Evolutionary conservation across 1,140 invertebrate genomes (phyloP).

Genomic region (Maniola jurtina): DNA sequence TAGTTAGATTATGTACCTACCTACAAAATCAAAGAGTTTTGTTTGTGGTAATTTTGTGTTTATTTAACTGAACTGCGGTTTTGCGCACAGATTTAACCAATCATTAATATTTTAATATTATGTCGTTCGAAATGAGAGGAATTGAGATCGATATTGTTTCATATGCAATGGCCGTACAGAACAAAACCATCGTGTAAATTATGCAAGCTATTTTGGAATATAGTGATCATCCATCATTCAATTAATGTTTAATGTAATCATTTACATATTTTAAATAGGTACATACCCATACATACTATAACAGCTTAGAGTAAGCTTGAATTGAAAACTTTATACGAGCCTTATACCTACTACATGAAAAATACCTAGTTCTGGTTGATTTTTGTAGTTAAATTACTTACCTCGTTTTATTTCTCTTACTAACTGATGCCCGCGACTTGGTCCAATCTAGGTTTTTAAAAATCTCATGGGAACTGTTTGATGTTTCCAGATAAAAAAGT

Average conservation of each 20-base stretch:
- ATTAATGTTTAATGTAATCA: slow-evolving; percentile 35
- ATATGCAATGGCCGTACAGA: slow-evolving; percentile 49
- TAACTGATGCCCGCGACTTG: too few species aligned
- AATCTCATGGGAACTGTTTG: too few species aligned
- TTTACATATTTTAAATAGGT: slow-evolving; percentile 22
- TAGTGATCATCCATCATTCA: slow-evolving; percentile 65
- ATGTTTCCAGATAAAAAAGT: too few species aligned
- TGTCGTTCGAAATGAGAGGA: slow-evolving; percentile 43
- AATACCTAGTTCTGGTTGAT: too few species aligned
- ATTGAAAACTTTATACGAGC: background rate
- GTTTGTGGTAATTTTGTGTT: background rate
- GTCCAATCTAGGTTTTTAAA: too few species aligned
- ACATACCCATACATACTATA: too few species aligned
- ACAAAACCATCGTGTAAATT: slow-evolving; percentile 57
- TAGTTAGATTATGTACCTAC: too few species aligned
- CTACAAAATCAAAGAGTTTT: background rate
- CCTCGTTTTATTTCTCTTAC: too few species aligned
- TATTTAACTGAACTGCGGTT: background rate
- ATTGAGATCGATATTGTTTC: slow-evolving; percentile 46
- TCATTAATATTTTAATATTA: slow-evolving; percentile 45
- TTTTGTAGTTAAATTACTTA: too few species aligned
- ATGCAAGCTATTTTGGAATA: slow-evolving; percentile 50
- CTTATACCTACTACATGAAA: too few species aligned
- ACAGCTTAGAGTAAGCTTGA: background rate
- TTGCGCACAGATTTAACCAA: slow-evolving; percentile 20